Base-by-base conservation (phyloP, 2,888 invertebrate species). In the Trissoscelio sp. region DNA sequence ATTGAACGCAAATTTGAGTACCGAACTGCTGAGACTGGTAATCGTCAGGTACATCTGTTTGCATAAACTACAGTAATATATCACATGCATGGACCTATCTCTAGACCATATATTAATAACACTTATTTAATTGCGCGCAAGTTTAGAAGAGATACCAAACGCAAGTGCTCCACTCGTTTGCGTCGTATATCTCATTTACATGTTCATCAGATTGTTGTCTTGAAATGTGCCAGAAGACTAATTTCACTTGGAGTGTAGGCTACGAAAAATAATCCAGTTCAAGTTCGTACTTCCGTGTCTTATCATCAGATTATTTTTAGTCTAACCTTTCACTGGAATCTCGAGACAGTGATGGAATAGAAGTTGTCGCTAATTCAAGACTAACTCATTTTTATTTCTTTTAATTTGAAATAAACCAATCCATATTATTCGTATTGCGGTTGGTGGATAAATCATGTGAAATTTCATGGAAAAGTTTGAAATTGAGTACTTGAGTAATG, bases 191-290 rank as follows among this genome's bases (percentile, higher is more conserved):
- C 48, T 3, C 22, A n/a, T 22, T 51, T 24, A 24, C 42, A 24
- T 11, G 31, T 9, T 57, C 57, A n/a, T n/a, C 42, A 24, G 58
- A 39, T 42, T 60, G 28, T 60, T 42, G 58, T 28, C 57, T 57
- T 22, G 58, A 42, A 60, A 24, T 42, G 39, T 42, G 58, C 58
- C 58, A 42, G 58, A 44, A 60, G 42, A 42, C 58, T 14, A 12
- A 42, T 60, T 42, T 60, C 58, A 14, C 42, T 39, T 22, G 12
- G 7, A 20, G 20, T 3, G 14, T 3, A 14, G 53, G 28, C 9
- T 6, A 12, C 34, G 3, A 11, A 42, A 42, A 60, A 60, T 42
- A 7, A 60, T 42, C 58, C 14, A 7, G 24, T 9, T 24, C 24
- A 14, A 60, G 57, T 37, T 57, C 22, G 7, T 14, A 39, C 39